phyloP scores from a whole-genome alignment of 1,140 invertebrate genomes.

The Bacillus rossius region DNA sequence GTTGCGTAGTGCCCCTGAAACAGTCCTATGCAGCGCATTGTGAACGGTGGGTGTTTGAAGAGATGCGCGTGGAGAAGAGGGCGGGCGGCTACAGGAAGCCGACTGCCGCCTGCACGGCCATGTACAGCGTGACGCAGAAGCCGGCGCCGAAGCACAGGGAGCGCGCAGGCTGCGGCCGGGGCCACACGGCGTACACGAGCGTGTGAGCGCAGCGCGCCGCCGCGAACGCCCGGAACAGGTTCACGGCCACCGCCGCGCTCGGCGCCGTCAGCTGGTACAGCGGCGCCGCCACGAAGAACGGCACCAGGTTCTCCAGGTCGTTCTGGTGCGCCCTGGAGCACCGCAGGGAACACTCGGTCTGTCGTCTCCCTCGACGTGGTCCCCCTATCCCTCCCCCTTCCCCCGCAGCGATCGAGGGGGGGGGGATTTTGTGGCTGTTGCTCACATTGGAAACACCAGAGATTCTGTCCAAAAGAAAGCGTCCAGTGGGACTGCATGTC shows the following conservation, averaged over 20 bases:
- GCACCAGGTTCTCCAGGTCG: conserved; percentile 62
- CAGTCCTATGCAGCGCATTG: too few relatives aligned
- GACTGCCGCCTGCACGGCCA: conserved; percentile 39
- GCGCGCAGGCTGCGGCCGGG: conserved; percentile 53
- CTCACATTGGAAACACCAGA: neutral
- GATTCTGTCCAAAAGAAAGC: too few relatives aligned
- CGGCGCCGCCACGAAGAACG: conserved; percentile 54
- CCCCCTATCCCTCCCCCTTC: too few relatives aligned
- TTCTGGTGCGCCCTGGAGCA: conserved; percentile 57
- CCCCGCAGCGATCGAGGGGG: too few relatives aligned
- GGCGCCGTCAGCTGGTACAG: conserved; percentile 57
- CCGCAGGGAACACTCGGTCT: neutral
- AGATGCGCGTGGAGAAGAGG: too few relatives aligned
- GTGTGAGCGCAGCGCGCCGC: conserved; percentile 54
- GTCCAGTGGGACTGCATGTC: too few relatives aligned
- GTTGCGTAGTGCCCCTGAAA: too few relatives aligned
- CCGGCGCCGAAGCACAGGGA: conserved; percentile 48
- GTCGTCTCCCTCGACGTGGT: too few relatives aligned
- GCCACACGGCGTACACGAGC: conserved; percentile 49
- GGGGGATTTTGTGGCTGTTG: neutral
- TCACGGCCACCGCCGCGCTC: conserved; percentile 42
- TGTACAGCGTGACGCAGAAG: conserved; percentile 44
- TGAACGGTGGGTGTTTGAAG: too few relatives aligned
- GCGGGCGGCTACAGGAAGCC: neutral
- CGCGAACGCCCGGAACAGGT: conserved; percentile 54